Conservation (phyloP, 2,888 invertebrate species). For the Kryphioiulus occultus region DNA sequence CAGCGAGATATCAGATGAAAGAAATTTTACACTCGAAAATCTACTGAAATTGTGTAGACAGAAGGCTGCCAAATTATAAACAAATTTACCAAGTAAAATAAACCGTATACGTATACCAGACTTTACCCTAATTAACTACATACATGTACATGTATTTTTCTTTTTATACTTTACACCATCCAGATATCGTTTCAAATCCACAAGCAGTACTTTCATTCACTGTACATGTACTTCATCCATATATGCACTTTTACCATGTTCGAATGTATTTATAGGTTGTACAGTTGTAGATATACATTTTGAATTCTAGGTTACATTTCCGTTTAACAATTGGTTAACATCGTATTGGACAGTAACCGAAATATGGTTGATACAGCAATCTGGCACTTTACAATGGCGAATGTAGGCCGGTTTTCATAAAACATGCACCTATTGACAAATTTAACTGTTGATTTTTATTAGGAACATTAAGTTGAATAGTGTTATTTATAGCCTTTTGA, state of each 20-base stretch:
- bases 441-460: background rate
- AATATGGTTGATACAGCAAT: background rate
- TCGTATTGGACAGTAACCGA: background rate
- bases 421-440: too few species aligned
- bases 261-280: background rate
- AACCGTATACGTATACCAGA: too few species aligned
- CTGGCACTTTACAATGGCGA: background rate
- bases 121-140: too few species aligned
- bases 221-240: too few species aligned
- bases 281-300: background rate
- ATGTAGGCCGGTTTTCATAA: too few species aligned
- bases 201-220: too few species aligned
- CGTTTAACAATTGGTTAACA: background rate
- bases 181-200: too few species aligned
- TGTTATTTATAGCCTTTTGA: background rate
- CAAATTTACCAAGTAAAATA: background rate
- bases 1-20: background rate
- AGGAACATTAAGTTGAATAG: background rate
- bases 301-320: background rate
- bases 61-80: background rate
- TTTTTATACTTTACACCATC: too few species aligned
- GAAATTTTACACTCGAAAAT: background rate
- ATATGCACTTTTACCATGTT: background rate
- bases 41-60: background rate
- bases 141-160: too few species aligned